These are phyloP conservation scores for Agonopterix arenella DNA, from an alignment of 2,888 invertebrate species.

Conservation along the genomic window DNA sequence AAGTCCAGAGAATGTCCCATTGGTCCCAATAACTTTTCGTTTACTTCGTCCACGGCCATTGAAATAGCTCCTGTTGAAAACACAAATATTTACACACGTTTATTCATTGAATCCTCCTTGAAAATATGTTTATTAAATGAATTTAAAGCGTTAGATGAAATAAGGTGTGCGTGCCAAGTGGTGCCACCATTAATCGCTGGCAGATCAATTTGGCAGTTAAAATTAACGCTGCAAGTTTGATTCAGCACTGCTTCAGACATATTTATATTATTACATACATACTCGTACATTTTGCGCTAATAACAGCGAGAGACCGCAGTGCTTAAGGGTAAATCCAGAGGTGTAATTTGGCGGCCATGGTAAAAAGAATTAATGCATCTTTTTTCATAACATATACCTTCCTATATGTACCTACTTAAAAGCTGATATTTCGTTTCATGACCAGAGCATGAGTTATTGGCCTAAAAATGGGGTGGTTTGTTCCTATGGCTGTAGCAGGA, in stretches of 20 bases:
- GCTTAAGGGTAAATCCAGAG: too few species aligned
- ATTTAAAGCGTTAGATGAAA: slow-evolving; percentile 15
- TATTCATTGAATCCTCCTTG: neutral
- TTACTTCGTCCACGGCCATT: slow-evolving; percentile 90
- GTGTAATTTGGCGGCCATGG: too few species aligned
- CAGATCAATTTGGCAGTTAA: slow-evolving; percentile 27
- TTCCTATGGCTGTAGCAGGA: too few species aligned
- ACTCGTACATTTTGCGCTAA: too few species aligned
- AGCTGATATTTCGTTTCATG: too few species aligned
- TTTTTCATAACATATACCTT: too few species aligned
- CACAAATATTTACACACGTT: neutral
- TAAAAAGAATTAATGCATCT: too few species aligned
- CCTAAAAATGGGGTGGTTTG: too few species aligned
- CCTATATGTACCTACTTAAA: too few species aligned
- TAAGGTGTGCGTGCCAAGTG: slow-evolving; percentile 31
- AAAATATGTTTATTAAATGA: slow-evolving; percentile 12
- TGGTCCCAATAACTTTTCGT: slow-evolving; percentile 75
- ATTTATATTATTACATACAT: too few species aligned
- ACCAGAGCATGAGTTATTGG: too few species aligned
- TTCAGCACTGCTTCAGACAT: neutral
- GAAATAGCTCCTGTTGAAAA: slow-evolving; percentile 85
- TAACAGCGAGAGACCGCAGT: too few species aligned
- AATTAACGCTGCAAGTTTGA: slow-evolving; percentile 23
- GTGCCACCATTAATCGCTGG: slow-evolving; percentile 30
- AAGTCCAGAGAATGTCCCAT: slow-evolving; percentile 87